Percentiles rank a stretch among this genome's conserved stretches.
Evolutionary conservation across 2,888 invertebrate genomes (phyloP).

Genomic region (Tachina grossa): DNA sequence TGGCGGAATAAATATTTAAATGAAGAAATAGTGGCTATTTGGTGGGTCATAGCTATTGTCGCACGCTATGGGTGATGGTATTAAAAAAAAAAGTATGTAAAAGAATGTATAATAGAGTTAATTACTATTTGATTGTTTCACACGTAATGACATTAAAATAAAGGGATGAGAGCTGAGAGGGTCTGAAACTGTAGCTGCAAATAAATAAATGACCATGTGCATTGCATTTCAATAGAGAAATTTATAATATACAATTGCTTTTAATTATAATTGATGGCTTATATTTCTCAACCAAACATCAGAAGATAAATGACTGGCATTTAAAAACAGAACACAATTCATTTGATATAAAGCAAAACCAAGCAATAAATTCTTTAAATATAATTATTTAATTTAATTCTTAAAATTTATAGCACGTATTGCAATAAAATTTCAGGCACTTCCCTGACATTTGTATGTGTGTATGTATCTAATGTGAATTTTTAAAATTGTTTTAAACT

Average conservation of each 20-base stretch:
- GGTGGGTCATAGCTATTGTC: not conserved
- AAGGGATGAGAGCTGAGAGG: not conserved
- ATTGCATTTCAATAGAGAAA: constrained; percentile 34
- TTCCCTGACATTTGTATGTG: too few species aligned
- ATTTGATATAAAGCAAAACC: constrained; percentile 14
- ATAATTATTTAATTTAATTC: not conserved
- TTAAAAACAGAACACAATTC: constrained; percentile 30
- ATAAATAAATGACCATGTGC: constrained; percentile 3
- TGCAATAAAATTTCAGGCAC: not conserved
- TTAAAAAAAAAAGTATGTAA: constrained; percentile 12
- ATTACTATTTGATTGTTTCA: constrained; percentile 64
- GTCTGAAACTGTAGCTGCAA: not conserved
- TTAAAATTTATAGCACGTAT: not conserved
- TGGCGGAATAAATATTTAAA: constrained; percentile 4
- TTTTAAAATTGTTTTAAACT: too few species aligned
- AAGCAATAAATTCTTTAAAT: constrained; percentile 20
- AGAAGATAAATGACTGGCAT: constrained; percentile 25
- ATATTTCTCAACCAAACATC: constrained; percentile 42
- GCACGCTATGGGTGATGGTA: not conserved
- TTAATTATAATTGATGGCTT: constrained; percentile 62
- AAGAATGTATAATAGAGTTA: constrained; percentile 45
- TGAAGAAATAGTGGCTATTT: not conserved
- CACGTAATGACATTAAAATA: not conserved
- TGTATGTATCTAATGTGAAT: too few species aligned
- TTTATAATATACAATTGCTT: constrained; percentile 33